These are phyloP conservation scores for Styela clava DNA, from an alignment of 23 tunicate species.

Conservation along the genomic window DNA sequence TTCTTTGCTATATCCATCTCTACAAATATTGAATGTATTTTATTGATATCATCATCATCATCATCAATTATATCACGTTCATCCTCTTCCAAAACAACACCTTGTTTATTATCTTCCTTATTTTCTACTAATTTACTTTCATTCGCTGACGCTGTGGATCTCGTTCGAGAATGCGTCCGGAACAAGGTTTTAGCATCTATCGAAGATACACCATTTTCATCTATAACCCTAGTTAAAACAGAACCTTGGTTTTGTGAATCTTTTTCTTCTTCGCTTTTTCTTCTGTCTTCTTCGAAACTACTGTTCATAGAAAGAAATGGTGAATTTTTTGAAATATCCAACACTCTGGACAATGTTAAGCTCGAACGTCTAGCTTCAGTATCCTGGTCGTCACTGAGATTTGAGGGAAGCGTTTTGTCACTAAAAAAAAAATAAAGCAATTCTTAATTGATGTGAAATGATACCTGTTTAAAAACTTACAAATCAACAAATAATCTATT, in stretches of 20 bases:
- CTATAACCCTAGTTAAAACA: slow-evolving; percentile 15
- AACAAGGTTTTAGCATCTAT: slow-evolving; percentile 20
- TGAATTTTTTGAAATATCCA: slow-evolving; percentile 11
- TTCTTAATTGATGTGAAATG: too few species aligned
- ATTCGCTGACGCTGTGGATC: slow-evolving; percentile 13
- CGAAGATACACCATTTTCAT: slow-evolving; percentile 27
- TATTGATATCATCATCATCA: slow-evolving; percentile 1
- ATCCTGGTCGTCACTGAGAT: neutral
- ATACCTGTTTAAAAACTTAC: too few species aligned
- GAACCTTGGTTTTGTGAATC: neutral
- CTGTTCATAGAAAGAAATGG: slow-evolving; percentile 45
- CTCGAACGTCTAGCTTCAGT: neutral
- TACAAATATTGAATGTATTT: slow-evolving; percentile 19
- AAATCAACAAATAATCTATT: too few species aligned
- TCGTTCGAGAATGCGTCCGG: slow-evolving; percentile 26
- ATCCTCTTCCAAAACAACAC: neutral
- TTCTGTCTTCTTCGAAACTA: slow-evolving; percentile 39
- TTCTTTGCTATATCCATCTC: slow-evolving; percentile 20
- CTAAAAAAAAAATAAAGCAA: neutral
- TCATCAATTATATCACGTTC: too few species aligned
- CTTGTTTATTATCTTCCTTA: neutral
- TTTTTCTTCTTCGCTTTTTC: neutral
- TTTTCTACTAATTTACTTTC: neutral
- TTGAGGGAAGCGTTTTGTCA: neutral
- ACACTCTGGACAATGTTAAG: neutral